Conservation (phyloP, 2,113 vertebrate species). For the Macquaria ambigua region DNA sequence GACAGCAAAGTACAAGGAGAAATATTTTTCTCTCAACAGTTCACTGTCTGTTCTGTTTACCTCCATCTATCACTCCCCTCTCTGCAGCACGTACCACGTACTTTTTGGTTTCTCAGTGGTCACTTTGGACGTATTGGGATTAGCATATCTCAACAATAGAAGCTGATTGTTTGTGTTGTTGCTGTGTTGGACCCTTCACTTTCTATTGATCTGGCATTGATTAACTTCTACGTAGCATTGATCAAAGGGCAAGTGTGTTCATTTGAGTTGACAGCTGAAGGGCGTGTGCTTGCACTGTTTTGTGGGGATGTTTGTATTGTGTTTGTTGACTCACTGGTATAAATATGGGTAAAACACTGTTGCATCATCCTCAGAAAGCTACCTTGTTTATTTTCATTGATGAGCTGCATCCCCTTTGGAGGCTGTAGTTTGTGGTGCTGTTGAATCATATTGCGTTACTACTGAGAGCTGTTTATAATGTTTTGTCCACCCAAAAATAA, state of each 20-base stretch:
- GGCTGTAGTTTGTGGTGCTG: neutral
- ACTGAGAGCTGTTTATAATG: neutral
- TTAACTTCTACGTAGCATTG: constrained; percentile 23
- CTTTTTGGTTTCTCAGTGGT: constrained; percentile 25
- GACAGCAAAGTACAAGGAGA: constrained; percentile 39
- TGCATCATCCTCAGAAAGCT: neutral
- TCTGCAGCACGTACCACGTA: constrained; percentile 18
- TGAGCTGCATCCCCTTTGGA: neutral
- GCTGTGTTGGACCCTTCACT: constrained; percentile 20
- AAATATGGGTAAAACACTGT: neutral
- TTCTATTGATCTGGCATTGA: constrained; percentile 53
- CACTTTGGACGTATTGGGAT: constrained; percentile 28
- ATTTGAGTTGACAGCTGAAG: constrained; percentile 46
- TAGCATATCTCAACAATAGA: constrained; percentile 51
- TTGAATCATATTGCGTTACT: neutral
- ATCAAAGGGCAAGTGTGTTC: constrained; percentile 29
- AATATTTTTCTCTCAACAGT: constrained; percentile 33
- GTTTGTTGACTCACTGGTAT: constrained; percentile 22
- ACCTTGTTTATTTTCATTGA: neutral
- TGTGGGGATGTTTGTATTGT: constrained; percentile 11
- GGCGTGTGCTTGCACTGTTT: neutral
- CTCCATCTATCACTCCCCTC: constrained; percentile 32
- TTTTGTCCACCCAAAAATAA: neutral
- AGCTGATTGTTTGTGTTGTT: constrained; percentile 48
- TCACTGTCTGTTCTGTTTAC: constrained; percentile 43